A percentile compares a stretch with the other conserved stretches of the same genome.
Evolutionary conservation across 1,140 invertebrate species (phyloP).

Genomic region (Gryon sp.): DNA sequence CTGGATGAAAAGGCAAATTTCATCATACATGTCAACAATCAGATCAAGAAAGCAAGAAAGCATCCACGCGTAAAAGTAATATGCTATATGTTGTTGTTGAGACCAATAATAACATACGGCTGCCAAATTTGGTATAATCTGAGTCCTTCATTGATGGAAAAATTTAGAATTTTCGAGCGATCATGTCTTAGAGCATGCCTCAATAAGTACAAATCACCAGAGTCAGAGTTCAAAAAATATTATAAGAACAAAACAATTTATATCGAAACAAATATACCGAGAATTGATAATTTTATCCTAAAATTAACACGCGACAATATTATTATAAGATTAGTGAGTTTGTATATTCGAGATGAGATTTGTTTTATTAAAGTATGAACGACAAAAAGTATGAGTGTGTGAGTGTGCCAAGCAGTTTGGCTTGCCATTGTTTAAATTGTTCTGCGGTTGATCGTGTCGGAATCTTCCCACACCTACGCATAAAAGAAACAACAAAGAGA

Average conservation of each 20-base stretch:
- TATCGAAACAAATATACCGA: not conserved
- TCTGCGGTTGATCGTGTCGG: too few relatives aligned
- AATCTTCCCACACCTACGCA: too few relatives aligned
- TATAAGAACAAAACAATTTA: not conserved
- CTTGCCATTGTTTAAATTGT: too few relatives aligned
- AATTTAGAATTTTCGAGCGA: not conserved
- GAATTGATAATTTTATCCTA: constrained; percentile 6
- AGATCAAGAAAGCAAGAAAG: not conserved
- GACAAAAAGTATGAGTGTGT: too few relatives aligned
- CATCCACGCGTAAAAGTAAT: not conserved
- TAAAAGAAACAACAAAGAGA: too few relatives aligned
- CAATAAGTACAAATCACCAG: not conserved
- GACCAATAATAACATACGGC: not conserved
- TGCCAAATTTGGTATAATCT: not conserved
- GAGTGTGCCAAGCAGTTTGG: too few relatives aligned
- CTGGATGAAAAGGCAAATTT: not conserved
- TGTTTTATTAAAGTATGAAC: too few relatives aligned
- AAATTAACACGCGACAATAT: too few relatives aligned
- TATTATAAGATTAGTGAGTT: too few relatives aligned
- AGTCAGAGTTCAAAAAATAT: not conserved
- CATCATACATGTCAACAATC: not conserved
- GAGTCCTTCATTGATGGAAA: not conserved
- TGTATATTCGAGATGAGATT: too few relatives aligned
- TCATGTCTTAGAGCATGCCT: not conserved
- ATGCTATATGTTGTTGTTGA: not conserved